Base-by-base conservation (phyloP, 2,797 vertebrate genomes). In the Tiaroga cobitis region DNA sequence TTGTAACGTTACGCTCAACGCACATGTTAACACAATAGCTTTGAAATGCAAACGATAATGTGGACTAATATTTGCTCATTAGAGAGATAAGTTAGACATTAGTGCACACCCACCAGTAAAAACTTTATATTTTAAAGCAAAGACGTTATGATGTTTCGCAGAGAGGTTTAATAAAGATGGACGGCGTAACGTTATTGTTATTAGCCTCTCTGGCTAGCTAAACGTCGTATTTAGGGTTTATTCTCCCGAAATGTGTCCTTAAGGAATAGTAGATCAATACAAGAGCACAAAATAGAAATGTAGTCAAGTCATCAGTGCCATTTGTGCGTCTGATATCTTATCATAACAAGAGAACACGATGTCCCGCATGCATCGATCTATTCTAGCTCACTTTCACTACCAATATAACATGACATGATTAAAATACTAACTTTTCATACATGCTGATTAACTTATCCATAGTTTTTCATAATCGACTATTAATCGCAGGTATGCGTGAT, bases 191-290 rank as follows among this genome's bases (percentile, higher is more conserved):
- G 34, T 34, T 34, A 41, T 65, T 85, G 43, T 80, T 61, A 63
- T 80, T 85, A 85, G 84, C 84, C 18, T 72, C 13, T 63, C 56
- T 65, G 54, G 77, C 56, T 85, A 85, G 77, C 84, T 29, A 63
- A 78, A 69, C 74, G 37, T 39, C 54, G 11, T 16, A 26, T 72
- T 3, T 15, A 69, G 63, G 32, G 16, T 56, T 83, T 41, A 13
- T 76, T 68, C 18, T 29, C 6, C 6, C 6, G 2, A 77, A 41
- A 67, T 43, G 37, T 63, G 37, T 29, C 18, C 1, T 10, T 24
- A 49, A 24, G 13, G 9, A 9, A 13, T 43, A 24, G 13, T 24
- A 29, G 9, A 24, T 34, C 34, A 34, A 34, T 34, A 4, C 34
- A 34, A 34, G 34, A 34, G 34, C 34, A 34, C 34, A 34, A 34